Base-by-base conservation (phyloP, 2,888 invertebrate species). In the Unio delphinus region DNA sequence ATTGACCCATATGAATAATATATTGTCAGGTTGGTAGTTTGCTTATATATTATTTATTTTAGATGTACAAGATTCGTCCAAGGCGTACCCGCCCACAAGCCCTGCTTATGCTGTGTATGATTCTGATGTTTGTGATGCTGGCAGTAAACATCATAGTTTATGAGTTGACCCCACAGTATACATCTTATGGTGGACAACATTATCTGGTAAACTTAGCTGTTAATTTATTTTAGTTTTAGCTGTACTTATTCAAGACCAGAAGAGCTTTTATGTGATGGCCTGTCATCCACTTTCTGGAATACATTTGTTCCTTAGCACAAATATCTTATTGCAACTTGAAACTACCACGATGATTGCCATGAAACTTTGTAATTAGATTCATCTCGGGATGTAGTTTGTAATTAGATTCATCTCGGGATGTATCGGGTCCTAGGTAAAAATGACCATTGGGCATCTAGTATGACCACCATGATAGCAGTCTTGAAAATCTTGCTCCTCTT, bases 101-200 rank as follows among this genome's bases (percentile, higher is more conserved):
- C 1, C 82, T 91, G 59, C 81, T 90, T 65, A 84, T 91, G 85
- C 74, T 90, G 76, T 89, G 88, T 78, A 87, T 89, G 81, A 86
- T 88, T 23, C 80, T 91, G 64, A 90, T 90, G 87, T 86, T 89
- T 70, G 83, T 89, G 65, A 87, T 89, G 20, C 76, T 91, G 65
- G 90, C 90, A 45, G 80, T 90, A 72, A 90, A 90, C 75, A 82
- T 91, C n/a, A 78, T 91, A 34, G 72, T 91, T 58, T 90, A 90
- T 77, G 87, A 89, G 58, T 79, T 90, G 34, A 87, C 89, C 23
- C 91, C 91, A 8, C 89, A 90, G 74, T 91, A 91, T 77, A 86
- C 89, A 6, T 89, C 88, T 45, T 91, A 85, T 80, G 91, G 91
- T 23, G 89, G 88, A 75, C 90, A 91, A 80, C 85, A 88, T 71